phyloP scores from a whole-genome alignment of 2,888 invertebrate genomes.

The Heliconius ethilla region DNA sequence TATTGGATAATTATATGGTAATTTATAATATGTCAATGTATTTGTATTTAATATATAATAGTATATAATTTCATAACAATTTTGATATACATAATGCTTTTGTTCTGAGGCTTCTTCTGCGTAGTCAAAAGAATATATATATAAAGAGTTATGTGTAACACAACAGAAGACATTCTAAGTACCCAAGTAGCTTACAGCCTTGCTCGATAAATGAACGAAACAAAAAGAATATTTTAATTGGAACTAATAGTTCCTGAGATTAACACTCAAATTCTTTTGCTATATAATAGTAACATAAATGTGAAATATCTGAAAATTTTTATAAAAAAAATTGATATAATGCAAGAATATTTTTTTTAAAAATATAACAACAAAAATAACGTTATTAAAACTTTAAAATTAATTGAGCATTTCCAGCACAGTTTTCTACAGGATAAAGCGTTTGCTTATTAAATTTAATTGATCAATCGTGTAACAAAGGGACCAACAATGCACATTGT shows the following conservation, averaged over 20 bases:
- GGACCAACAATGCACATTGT: slow-evolving; percentile 23
- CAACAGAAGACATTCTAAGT: too few species aligned
- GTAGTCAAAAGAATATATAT: too few species aligned
- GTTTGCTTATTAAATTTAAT: not conserved
- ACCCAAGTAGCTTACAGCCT: too few species aligned
- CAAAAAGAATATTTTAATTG: too few species aligned
- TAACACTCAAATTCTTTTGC: too few species aligned
- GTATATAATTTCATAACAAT: too few species aligned
- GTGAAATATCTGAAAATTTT: not conserved
- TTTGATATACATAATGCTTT: too few species aligned
- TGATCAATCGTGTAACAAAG: slow-evolving; percentile 19
- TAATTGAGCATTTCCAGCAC: not conserved
- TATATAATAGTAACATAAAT: too few species aligned
- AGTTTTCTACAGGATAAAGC: not conserved
- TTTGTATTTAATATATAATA: not conserved
- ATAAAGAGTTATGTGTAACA: too few species aligned
- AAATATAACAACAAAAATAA: not conserved
- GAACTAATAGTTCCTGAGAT: too few species aligned
- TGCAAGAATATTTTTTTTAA: not conserved
- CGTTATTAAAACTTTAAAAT: not conserved
- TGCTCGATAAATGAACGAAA: too few species aligned
- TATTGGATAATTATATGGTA: not conserved
- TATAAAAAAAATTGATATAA: not conserved
- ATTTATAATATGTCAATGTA: not conserved
- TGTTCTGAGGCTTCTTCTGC: too few species aligned